Evolutionary conservation across 2,888 invertebrate genomes (phyloP), one percentile per base, ranked within the genome.

Genomic region (Melieria crassipennis): DNA sequence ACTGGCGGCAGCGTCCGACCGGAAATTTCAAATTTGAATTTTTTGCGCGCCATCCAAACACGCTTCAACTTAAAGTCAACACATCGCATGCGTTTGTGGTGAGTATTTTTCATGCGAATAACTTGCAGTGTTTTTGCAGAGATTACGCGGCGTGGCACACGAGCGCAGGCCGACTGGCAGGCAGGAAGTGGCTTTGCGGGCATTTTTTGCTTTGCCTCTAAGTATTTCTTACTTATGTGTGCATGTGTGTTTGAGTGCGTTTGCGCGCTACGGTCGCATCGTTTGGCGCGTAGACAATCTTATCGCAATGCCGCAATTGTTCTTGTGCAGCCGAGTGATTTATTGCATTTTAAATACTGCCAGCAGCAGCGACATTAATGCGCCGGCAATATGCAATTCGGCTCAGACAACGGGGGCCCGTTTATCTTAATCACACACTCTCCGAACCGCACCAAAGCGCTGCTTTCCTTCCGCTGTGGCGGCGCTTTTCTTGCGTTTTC

Each of bases 331-430:
- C 68, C 60, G 46, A 46, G 55, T 69, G 68, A 69, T 69, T 69
- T 69, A 69, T 69, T 69, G 68, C 62, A 69, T 69, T 69, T 69
- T 69, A 45, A 62, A 69, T 69, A 62, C 30, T 30, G 30, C 55
- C 68, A 60, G 60, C 67, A 67, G 60, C 60, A 46, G 16, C n/a
- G 60, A 67, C 66, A 67, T 60, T 48, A n/a, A 13, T n/a, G 45
- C 7, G 13, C 52, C 13, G 55, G 5, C 1, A 9, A 58, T 16
- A 42, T 57, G 55, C 55, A 55, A 56, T 56, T 56, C 16, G 7
- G 16, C 57, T 42, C 16, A 13, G 42, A 57, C 1, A 13, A 43
- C 30, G 13, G 50, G 58, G 13, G 2, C 58, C 67, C 60, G 67
- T 60, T 67, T 67, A 67, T 67, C 67, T 67, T 67, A 67, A 60